Base-by-base conservation (phyloP, 2,113 vertebrate species). In the Petroica traversi region DNA sequence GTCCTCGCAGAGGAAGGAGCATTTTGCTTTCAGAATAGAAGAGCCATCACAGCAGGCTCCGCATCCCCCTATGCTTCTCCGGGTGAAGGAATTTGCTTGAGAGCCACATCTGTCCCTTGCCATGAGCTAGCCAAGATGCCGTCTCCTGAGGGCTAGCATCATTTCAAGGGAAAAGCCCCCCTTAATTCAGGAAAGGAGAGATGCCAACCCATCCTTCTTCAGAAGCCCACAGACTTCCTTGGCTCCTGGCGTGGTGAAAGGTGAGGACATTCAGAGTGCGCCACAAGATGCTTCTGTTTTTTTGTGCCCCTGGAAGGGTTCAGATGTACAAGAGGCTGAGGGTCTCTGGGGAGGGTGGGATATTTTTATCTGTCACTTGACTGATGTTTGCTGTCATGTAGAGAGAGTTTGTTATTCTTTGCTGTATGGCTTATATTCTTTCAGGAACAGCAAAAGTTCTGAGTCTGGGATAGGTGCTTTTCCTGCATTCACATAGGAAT, bases 391-490 rank as follows among this genome's bases (percentile, higher is more conserved):
- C 91, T 96, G 76, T 96, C 95, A 64, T 96, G 94, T 81, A 78
- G 94, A 59, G 92, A 89, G 40, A 95, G 95, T 96, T 97, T 97
- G 96, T 97, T 97, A 82, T 97, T 97, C 91, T 95, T 97, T 95
- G 78, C 76, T 20, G 23, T 92, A 75, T 81, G 69, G 94, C 85
- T 97, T 95, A 95, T 96, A 78, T 95, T 97, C 93, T 96, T 97
- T 96, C 62, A 95, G 91, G 80, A 92, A 78, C 48, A 92, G 86
- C 83, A 85, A 71, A 74, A 72, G 13, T 59, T 92, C 52, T 38
- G 80, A 89, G 92, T 96, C 94, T 97, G 96, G 91, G 96, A 97
- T 97, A 95, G 96, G 96, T 96, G 49, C 94, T 91, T 85, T 94
- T 95, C 84, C 61, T 78, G 36, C 84, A 92, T 96, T 97, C 95